These are phyloP conservation scores for Ophion ellenae DNA, from an alignment of 2,888 invertebrate genomes.

Conservation along the genomic window DNA sequence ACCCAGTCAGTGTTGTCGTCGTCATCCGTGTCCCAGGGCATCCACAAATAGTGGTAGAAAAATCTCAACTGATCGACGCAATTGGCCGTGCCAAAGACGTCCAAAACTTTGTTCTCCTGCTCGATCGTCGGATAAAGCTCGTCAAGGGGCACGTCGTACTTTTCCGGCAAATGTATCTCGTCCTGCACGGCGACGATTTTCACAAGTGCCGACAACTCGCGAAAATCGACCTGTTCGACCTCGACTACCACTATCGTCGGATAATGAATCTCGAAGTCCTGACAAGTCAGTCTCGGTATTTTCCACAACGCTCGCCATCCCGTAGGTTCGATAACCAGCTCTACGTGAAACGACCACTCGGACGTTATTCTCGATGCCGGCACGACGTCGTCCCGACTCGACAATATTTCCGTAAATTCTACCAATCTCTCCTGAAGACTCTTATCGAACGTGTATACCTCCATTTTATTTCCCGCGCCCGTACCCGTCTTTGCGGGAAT, in stretches of 20 bases:
- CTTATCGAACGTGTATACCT: constrained; percentile 86
- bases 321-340: constrained; percentile 87
- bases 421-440: constrained; percentile 85
- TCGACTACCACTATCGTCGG: constrained; percentile 87
- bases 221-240: constrained; percentile 86
- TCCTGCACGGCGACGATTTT: constrained; percentile 88
- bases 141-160: constrained; percentile 86
- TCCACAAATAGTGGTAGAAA: constrained; percentile 88
- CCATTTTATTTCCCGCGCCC: constrained; percentile 81
- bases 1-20: constrained; percentile 87
- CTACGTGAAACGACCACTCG: constrained; percentile 86
- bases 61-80: constrained; percentile 88
- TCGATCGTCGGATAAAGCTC: constrained; percentile 88
- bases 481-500: not conserved
- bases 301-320: constrained; percentile 91
- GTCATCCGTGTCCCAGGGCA: constrained; percentile 90
- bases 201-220: constrained; percentile 85
- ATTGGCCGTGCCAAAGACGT: constrained; percentile 87
- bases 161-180: constrained; percentile 86
- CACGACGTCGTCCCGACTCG: constrained; percentile 80
- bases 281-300: constrained; percentile 87
- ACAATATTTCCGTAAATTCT: constrained; percentile 85
- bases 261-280: constrained; percentile 87
- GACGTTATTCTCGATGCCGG: constrained; percentile 85
- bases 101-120: constrained; percentile 86